Evolutionary conservation across 2,797 vertebrate genomes (phyloP), one percentile per base, ranked within the genome.

Genomic region (Molothrus ater): DNA sequence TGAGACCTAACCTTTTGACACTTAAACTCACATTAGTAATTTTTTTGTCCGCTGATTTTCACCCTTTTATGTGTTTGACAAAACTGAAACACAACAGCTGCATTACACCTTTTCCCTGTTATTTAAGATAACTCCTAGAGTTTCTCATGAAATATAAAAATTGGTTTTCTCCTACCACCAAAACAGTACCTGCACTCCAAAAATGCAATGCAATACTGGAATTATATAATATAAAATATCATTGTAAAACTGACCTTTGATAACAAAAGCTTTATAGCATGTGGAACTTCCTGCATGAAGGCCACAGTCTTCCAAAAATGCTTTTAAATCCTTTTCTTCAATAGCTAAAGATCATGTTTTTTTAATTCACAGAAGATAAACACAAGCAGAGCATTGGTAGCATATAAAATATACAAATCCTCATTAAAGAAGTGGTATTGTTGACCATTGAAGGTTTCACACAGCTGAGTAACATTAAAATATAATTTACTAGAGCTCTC

Each of bases 331-430:
- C 88, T 95, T 89, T 93, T 94, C 50, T 80, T 94, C 87, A 90
- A 91, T 90, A 95, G 91, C 76, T 96, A 95, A 96, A 97, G 94
- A 95, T 92, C 78, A 82, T 51, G 59, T 94, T 96, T 79, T 79
- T 80, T 92, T 96, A 90, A 96, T 96, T 97, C 97, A 97, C 97
- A 97, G 97, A 97, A 96, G 95, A 96, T 96, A 97, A 98, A 98
- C 97, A 97, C 96, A 96, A 97, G 97, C 91, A 56, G 95, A 97
- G 95, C 92, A 70, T 93, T 91, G 93, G 90, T 26, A 97, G 97
- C 96, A 91, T 98, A 98, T 95, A 98, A 98, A 98, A 97, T 95
- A 97, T 98, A 97, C 97, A 97, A 98, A 98, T 98, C 95, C 96
- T 97, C 97, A 91, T 97, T 96, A 96, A 97, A 97, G 97, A 97